Percentiles rank a stretch among this genome's conserved stretches.
Conservation (phyloP, 2,797 vertebrate genomes). For the Diplodus puntazzo region DNA sequence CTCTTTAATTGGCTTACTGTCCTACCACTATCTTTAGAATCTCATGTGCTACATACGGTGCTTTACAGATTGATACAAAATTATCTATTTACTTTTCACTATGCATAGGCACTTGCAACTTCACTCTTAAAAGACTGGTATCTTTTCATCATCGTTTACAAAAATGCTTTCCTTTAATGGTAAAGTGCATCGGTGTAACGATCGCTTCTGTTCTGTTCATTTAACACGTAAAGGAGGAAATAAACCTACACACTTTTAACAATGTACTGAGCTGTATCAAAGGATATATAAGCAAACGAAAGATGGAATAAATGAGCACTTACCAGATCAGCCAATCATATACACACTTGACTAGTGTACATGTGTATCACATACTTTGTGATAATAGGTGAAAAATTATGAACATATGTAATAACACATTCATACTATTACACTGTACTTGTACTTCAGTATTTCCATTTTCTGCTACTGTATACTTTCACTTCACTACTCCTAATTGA, state of each 20-base stretch:
- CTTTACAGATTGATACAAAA: conserved; percentile 15
- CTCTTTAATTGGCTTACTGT: background rate
- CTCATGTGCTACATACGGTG: background rate
- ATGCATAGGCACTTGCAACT: background rate
- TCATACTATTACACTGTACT: background rate
- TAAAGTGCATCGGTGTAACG: background rate
- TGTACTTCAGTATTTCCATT: too few relatives aligned
- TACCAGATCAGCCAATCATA: conserved; percentile 64
- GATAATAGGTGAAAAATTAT: background rate
- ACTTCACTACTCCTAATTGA: too few relatives aligned
- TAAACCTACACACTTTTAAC: background rate
- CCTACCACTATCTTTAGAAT: background rate
- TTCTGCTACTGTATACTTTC: too few relatives aligned
- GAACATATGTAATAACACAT: background rate
- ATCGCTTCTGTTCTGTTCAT: background rate
- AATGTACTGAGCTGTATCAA: background rate
- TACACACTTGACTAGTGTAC: conserved; percentile 20
- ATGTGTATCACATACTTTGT: conserved; percentile 24
- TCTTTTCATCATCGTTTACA: background rate
- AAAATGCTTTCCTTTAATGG: background rate
- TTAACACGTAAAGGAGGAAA: conserved; percentile 11
- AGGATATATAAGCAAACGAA: background rate
- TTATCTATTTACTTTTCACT: background rate
- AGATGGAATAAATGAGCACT: conserved; percentile 62
- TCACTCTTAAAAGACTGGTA: background rate